These are phyloP conservation scores for Pseudomyrmex dendroicus DNA, from an alignment of 1,140 invertebrate genomes.

Conservation along the genomic window DNA sequence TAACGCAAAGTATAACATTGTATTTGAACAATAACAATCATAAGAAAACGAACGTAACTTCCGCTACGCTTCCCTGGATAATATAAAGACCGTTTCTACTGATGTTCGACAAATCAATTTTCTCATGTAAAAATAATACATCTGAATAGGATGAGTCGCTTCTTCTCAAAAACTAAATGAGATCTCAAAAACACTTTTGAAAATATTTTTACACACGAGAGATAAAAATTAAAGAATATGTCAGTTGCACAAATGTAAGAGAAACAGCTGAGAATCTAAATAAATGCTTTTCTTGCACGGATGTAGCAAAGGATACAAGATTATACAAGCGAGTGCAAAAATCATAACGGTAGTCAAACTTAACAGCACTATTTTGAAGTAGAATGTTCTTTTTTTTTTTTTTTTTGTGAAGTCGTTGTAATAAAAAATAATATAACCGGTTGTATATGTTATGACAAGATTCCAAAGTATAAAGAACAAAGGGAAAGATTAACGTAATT, in stretches of 20 bases:
- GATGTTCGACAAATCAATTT: background rate
- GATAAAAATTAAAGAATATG: background rate
- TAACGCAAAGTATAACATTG: constrained; percentile 17
- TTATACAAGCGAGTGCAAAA: constrained; percentile 36
- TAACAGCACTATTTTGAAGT: constrained; percentile 52
- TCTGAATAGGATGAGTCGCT: background rate
- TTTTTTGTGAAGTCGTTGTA: constrained; percentile 1
- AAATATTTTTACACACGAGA: background rate
- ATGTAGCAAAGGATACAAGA: constrained; percentile 12
- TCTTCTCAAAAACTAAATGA: background rate
- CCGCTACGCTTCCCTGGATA: background rate
- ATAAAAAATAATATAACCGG: constrained; percentile 51
- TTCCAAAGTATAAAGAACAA: no score
- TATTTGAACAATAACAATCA: background rate
- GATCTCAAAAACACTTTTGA: background rate
- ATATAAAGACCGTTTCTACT: background rate
- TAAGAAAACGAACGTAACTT: background rate
- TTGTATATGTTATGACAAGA: background rate
- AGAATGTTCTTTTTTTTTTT: constrained; percentile 40
- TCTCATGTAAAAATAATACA: background rate
- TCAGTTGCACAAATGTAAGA: constrained; percentile 3
- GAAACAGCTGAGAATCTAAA: background rate
- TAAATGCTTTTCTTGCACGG: background rate
- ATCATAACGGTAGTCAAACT: constrained; percentile 57
- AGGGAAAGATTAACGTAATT: no score